Conservation (phyloP, 2,888 invertebrate species). For the Ophioninae sp. region DNA sequence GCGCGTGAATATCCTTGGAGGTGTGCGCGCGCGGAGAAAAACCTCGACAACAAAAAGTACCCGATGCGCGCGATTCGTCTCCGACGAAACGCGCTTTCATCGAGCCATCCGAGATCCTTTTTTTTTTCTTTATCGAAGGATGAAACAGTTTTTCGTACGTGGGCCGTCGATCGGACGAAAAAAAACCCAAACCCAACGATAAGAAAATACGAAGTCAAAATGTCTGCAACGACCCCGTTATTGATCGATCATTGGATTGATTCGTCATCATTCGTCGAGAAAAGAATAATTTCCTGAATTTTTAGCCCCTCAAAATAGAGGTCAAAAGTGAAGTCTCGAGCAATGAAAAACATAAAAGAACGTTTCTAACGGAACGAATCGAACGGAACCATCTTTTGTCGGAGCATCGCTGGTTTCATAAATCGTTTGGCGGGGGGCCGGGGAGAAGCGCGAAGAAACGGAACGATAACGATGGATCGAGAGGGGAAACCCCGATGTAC, state of each 20-base stretch:
- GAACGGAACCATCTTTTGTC: not conserved
- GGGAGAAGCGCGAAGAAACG: not conserved
- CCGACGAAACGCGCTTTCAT: conserved; percentile 36
- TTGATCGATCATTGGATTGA: not conserved
- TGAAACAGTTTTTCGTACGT: too few species aligned
- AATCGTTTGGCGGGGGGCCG: not conserved
- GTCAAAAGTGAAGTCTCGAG: too few species aligned
- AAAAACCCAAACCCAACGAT: too few species aligned
- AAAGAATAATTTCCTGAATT: too few species aligned
- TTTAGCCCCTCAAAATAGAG: too few species aligned
- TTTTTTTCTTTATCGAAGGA: not conserved
- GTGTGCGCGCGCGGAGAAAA: not conserved
- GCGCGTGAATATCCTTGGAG: not conserved
- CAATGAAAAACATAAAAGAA: not conserved
- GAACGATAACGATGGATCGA: not conserved
- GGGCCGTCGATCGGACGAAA: too few species aligned
- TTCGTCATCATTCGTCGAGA: too few species aligned
- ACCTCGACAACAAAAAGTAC: conserved; percentile 34
- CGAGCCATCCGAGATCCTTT: conserved; percentile 61
- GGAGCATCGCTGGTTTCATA: not conserved
- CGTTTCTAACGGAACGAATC: not conserved
- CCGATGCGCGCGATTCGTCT: conserved; percentile 39
- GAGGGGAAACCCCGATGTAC: not conserved
- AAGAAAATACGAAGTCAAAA: too few species aligned
- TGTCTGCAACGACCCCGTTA: not conserved